Evolutionary conservation across 2,113 vertebrate genomes (phyloP), one percentile per base, ranked within the genome.

Genomic region (Stictonetta naevosa): DNA sequence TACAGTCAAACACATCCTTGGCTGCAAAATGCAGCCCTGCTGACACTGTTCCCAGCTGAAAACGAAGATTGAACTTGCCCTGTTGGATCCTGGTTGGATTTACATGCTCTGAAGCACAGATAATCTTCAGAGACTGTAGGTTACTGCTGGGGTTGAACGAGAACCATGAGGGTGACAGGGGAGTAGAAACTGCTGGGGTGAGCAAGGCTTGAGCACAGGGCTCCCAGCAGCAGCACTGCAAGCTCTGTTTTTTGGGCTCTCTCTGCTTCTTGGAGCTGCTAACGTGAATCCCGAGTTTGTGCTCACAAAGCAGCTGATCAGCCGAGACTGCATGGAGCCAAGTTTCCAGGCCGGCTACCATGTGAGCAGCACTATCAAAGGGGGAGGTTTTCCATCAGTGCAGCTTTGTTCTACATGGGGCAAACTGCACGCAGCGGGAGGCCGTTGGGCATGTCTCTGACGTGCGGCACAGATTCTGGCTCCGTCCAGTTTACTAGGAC

Each of bases 241-340:
- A 63, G 62, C 6, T n/a, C 42, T 68, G 8, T 6, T 86, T 76
- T 59, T 40, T 38, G 48, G 52, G 46, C 36, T 91, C 22, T 19
- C 13, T 89, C 26, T 33, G 2, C 21, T 79, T 69, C 78, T 26
- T 0, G 0, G 42, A 69, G 48, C 71, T 64, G 48, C 76, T 64
- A 69, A 69, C 0, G 4, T 8, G 48, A 76, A 79, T 76, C 44
- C 44, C 5, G 3, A 55, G 76, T 58, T 26, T 64, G 67, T 11
- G 38, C 69, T 79, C 42, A 19, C 34, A 78, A 86, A 73, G 62
- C 77, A 89, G 71, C 66, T 82, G 88, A 86, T 73, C 59, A 12
- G n/a, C 2, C 0, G 36, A 67, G 64, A 60, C 76, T 31, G 25
- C 42, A 71, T 0, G 0, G 42, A 88, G 64, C 48, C 55, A 40